These are phyloP conservation scores for Rhodeus uyekii DNA, from an alignment of 2,797 vertebrate species.

Conservation along the genomic window DNA sequence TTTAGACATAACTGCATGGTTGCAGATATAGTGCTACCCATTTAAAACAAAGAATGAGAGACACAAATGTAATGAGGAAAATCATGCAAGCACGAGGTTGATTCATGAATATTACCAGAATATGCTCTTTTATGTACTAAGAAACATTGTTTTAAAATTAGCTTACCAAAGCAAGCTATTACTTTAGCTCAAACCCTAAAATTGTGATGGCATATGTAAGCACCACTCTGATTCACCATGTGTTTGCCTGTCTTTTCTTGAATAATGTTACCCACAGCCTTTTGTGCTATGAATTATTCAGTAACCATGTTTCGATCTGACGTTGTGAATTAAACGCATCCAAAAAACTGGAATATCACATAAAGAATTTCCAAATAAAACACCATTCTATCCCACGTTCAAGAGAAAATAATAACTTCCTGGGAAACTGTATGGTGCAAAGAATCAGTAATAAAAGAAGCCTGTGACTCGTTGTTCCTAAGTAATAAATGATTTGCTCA, in stretches of 20 bases:
- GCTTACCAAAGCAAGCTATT: too few species aligned
- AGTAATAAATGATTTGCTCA: neutral
- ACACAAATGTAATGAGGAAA: conserved; percentile 33
- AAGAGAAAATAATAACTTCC: neutral
- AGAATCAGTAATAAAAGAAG: neutral
- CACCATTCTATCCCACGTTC: neutral
- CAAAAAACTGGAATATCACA: neutral
- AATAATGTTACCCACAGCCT: neutral
- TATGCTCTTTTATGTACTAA: neutral
- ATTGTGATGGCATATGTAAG: neutral
- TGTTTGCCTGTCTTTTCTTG: neutral
- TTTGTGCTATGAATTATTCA: neutral
- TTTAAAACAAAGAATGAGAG: conserved; percentile 51
- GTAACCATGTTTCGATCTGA: neutral
- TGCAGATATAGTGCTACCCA: conserved; percentile 46
- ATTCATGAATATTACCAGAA: neutral
- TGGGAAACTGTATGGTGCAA: neutral
- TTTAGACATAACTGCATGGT: conserved; percentile 67
- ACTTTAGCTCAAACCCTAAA: neutral
- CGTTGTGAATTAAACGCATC: neutral
- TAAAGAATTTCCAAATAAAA: neutral
- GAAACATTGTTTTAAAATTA: too few species aligned
- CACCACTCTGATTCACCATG: neutral
- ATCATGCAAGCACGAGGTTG: neutral
- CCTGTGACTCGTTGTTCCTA: neutral